Evolutionary conservation across 2,113 vertebrate species (phyloP).

Genomic region (Chaetodon auriga): DNA sequence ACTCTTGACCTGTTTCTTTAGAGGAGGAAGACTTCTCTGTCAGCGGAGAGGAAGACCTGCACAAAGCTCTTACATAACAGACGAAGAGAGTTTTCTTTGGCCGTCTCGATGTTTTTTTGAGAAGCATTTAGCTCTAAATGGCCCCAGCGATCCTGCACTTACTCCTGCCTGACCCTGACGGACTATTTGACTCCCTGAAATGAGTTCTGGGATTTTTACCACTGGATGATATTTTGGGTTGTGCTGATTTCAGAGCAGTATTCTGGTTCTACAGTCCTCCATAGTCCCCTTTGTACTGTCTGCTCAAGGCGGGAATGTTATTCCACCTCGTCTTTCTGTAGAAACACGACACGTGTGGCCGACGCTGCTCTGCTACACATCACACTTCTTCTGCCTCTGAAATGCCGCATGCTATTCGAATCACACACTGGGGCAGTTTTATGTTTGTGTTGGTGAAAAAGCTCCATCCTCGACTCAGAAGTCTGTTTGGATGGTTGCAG

Average conservation of each 20-base stretch:
- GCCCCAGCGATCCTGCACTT: too few relatives aligned
- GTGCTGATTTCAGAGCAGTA: too few relatives aligned
- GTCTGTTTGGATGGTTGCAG: neutral
- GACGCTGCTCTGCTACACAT: too few relatives aligned
- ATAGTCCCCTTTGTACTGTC: too few relatives aligned
- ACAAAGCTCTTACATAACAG: neutral
- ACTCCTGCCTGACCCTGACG: neutral
- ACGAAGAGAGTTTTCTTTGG: neutral
- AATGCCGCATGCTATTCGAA: too few relatives aligned
- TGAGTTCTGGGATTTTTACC: neutral
- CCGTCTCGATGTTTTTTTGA: neutral
- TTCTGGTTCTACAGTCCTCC: too few relatives aligned
- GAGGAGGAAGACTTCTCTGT: neutral
- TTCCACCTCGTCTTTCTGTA: too few relatives aligned
- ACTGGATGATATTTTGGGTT: neutral
- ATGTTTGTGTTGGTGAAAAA: rapidly evolving
- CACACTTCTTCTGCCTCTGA: too few relatives aligned
- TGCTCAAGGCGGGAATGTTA: too few relatives aligned
- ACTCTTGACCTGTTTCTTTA: slow-evolving; percentile 6
- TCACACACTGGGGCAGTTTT: too few relatives aligned
- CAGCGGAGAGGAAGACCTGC: neutral
- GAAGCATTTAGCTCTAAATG: neutral
- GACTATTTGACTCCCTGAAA: neutral
- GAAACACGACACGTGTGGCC: too few relatives aligned
- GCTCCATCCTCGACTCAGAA: neutral